Conservation (phyloP, 2,797 vertebrate genomes). For the Acanthopagrus latus region DNA sequence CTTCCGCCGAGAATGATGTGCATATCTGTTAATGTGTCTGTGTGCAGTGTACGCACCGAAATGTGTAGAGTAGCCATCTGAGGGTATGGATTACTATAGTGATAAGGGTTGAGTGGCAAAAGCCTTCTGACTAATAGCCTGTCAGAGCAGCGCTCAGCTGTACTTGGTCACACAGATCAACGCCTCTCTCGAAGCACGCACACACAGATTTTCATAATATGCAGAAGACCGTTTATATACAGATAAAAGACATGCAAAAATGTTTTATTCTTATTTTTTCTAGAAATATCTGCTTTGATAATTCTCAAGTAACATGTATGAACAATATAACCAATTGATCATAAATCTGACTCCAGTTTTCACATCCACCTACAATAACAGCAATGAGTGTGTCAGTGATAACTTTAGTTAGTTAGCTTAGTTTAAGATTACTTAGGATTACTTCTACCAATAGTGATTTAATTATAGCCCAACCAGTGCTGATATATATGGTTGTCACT, state of each 20-base stretch:
- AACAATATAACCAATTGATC: neutral
- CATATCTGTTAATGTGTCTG: constrained; percentile 59
- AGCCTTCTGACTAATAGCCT: constrained; percentile 80
- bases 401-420: neutral
- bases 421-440: neutral
- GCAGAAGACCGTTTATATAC: neutral
- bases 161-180: constrained; percentile 95
- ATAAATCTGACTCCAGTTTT: neutral
- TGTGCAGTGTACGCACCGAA: constrained; percentile 54
- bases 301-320: neutral
- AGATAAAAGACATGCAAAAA: neutral
- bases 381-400: neutral
- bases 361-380: neutral
- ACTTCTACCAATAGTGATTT: neutral
- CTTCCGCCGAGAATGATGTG: constrained; percentile 56
- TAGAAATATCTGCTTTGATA: neutral
- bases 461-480: neutral
- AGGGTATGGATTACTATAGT: constrained; percentile 93
- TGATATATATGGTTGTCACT: too few species aligned
- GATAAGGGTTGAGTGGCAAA: constrained; percentile 86
- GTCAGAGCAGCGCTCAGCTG: constrained; percentile 90
- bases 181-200: constrained; percentile 81
- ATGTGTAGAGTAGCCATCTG: constrained; percentile 74
- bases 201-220: constrained; percentile 1
- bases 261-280: too few species aligned